Conservation (phyloP, 2,113 vertebrate species). For the Ailurus styani region DNA sequence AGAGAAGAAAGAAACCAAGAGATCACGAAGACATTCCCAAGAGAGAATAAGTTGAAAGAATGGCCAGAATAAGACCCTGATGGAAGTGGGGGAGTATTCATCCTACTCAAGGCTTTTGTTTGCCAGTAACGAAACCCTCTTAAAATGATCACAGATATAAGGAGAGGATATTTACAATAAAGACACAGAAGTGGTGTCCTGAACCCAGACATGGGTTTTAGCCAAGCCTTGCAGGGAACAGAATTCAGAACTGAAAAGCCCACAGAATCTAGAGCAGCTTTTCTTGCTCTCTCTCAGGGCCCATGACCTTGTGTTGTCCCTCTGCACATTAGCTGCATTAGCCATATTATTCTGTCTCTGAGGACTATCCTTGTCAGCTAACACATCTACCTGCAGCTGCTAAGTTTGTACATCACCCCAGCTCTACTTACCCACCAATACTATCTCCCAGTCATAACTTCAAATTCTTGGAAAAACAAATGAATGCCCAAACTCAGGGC, state of each 20-base stretch:
- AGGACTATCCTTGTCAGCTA: neutral
- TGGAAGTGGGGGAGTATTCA: neutral
- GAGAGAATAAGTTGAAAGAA: neutral
- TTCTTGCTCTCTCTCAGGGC: no score
- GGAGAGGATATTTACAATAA: neutral
- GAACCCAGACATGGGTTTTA: neutral
- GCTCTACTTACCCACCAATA: fast-evolving
- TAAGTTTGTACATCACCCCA: neutral
- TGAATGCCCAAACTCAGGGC: neutral
- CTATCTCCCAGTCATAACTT: neutral
- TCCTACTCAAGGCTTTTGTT: neutral
- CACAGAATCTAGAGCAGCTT: neutral
- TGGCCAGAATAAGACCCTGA: neutral
- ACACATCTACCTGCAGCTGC: no score
- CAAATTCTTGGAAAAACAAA: conserved; percentile 13
- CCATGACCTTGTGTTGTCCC: neutral
- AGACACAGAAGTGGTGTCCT: neutral
- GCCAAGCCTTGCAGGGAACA: neutral
- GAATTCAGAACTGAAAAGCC: neutral
- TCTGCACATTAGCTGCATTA: neutral
- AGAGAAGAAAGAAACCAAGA: neutral
- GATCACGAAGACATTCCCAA: neutral
- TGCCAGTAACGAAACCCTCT: neutral
- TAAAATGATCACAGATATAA: neutral
- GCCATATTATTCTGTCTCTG: neutral